Evolutionary conservation across 2,797 vertebrate species (phyloP), one percentile per base, ranked within the genome.

Genomic region (Phylloscopus collybita): DNA sequence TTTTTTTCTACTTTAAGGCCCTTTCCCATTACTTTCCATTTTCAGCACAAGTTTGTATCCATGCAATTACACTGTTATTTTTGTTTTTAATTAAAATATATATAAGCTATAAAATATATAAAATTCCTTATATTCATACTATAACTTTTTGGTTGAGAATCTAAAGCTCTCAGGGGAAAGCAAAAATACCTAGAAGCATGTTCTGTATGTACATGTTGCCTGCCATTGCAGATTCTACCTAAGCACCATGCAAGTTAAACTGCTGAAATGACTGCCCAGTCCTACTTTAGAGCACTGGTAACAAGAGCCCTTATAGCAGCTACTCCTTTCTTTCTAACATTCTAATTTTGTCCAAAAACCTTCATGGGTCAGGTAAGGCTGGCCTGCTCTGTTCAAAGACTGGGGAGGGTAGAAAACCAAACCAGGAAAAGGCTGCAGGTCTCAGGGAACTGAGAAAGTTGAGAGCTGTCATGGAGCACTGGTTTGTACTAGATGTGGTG

Each of bases 401-500:
- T 59, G 5, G 15, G n/a, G 11, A 20, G 25, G 5, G 30, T 36
- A 29, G 44, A 38, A 78, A 47, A 59, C 1, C 12, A 47, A n/a
- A 64, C 34, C 13, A 66, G 14, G 22, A 20, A 44, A 76, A 64
- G 29, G 18, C 42, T 80, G 36, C n/a, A 88, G 40, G n/a, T 80
- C 50, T 71, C 44, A 29, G 45, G 22, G 15, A 93, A 75, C 18
- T 50, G 30, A 64, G 44, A 29, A 88, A 60, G 49, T 62, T 1
- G 0, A 79, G 23, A 80, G 47, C 13, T 64, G 16, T 15, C 1
- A 2, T 13, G 23, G 42, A 70, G 22, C 1, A 0, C 34, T 87
- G 44, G 20, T 54, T 57, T 29, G 29, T 56, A 53, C 7, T 26
- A 65, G 34, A 38, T 38, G 17, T 62, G 25, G 15, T 50, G 2